These are phyloP conservation scores for Plagiodera versicolora DNA, from an alignment of 2,888 invertebrate genomes.

Conservation along the genomic window DNA sequence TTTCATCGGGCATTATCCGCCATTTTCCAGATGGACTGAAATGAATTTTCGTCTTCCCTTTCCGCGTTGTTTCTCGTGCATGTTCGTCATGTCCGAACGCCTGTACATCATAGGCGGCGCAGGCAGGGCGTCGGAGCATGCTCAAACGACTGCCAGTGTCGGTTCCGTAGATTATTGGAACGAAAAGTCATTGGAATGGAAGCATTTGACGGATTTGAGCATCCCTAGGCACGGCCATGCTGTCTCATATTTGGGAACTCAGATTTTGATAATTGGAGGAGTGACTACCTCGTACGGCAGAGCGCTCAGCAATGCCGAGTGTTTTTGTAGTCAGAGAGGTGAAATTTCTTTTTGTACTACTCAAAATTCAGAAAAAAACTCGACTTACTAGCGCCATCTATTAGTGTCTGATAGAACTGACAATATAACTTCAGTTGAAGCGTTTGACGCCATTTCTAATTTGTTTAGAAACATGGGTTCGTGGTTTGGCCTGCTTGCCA, in stretches of 20 bases:
- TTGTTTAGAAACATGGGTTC: constrained; percentile 58
- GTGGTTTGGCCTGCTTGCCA: constrained; percentile 64
- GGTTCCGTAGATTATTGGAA: constrained; percentile 65
- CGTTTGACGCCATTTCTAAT: no score
- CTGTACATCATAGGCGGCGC: constrained; percentile 71
- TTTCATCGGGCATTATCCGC: no score
- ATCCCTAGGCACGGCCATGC: constrained; percentile 69
- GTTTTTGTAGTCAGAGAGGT: constrained; percentile 64
- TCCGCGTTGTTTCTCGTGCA: constrained; percentile 59
- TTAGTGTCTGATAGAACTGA: no score
- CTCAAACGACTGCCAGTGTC: constrained; percentile 58
- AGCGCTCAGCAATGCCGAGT: constrained; percentile 67
- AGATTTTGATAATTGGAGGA: constrained; percentile 67
- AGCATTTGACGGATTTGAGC: constrained; percentile 62
- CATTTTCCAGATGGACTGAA: constrained; percentile 59
- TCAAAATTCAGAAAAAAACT: no score
- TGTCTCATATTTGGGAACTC: constrained; percentile 65
- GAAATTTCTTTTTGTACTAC: no score
- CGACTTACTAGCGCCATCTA: no score
- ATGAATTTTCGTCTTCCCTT: constrained; percentile 58
- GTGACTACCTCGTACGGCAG: constrained; percentile 67
- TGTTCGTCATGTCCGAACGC: constrained; percentile 61
- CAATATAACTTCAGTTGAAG: no score
- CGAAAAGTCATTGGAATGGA: constrained; percentile 61
- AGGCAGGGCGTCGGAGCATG: constrained; percentile 55